Evolutionary conservation across 2,113 vertebrate genomes (phyloP), one percentile per base, ranked within the genome.

Genomic region (Platycercus adscitus): DNA sequence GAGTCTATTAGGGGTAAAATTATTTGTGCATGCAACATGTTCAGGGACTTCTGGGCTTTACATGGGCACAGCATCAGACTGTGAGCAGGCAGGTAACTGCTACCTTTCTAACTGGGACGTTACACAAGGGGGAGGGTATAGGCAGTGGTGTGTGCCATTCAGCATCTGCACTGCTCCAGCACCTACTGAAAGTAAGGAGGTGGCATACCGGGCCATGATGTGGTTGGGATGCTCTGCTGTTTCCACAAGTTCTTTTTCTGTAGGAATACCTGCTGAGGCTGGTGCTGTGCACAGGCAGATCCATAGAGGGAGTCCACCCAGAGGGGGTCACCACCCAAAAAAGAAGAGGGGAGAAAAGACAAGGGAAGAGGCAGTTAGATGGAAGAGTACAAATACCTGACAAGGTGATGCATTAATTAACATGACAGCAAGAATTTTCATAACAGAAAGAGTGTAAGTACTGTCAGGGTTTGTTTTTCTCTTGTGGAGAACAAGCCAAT

Each of bases 121-220:
- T 44, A n/a, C 68, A 77, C 0, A 0, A 56, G 8, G 65, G 73
- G 43, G 14, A 61, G 33, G 13, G 25, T n/a, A 25, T 1, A 60
- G 29, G 23, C 31, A 49, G 44, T 63, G 60, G 9, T 2, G 1
- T 8, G 25, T 60, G 39, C 35, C 60, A 1, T 37, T 56, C 58
- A 17, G 31, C 28, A 17, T 19, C 65, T n/a, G 35, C 26, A 29
- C 10, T 70, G 64, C 49, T 55, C 53, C 60, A 66, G 26, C n/a
- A 56, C 3, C 72, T 23, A 3, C 41, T 43, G 44, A 9, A 39
- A 17, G 33, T 1, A 33, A 75, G 86, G 39, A 55, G 52, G 7
- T 9, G 21, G 16, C 0, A 2, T 10, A 7, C 13, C 1, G 7
- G 47, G 49, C 9, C 78, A 64, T 37, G 56, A 15, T 0, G 2